Base-by-base conservation (phyloP, 1,140 invertebrate species). In the Odontomachus brunneus region DNA sequence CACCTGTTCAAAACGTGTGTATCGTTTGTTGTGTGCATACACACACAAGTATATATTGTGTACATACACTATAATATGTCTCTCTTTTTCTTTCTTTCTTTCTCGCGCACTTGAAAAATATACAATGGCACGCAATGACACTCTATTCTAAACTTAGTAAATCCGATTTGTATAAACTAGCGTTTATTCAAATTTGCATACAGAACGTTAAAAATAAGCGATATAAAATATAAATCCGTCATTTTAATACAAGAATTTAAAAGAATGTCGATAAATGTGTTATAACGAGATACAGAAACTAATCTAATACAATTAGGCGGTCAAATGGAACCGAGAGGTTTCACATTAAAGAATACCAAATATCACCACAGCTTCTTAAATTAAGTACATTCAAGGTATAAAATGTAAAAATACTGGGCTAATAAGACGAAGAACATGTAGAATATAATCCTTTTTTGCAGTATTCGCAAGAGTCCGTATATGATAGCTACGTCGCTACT, bases 361-460 rank as follows among this genome's bases (percentile, higher is more conserved):
- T 91, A 92, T 93, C 90, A 92, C 90, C 89, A 90, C 85, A 89
- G 90, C 72, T 83, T 87, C 90, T 92, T 92, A 94, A 93, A 93
- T 93, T 94, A 94, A 94, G 93, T 94, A 93, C 93, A 93, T 91
- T 93, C 88, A 89, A 90, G 90, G 78, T 93, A 92, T 92, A 94
- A 92, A 92, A 93, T 94, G 94, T 89, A 93, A 94, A 94, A 94
- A 94, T 93, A 94, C 93, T 94, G 93, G 91, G 90, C 87, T 92
- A 91, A 91, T 44, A 89, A 84, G 90, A 92, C 89, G 88, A 92
- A 92, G 89, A 88, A 89, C 88, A 86, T 86, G 87, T 69, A 88
- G 71, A 89, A 89, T 89, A 89, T 88, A 89, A 89, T 89, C 38
- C 5, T 57, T 87, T 88, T 84, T 73, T 84, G 85, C 83, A 67